Base-by-base conservation (phyloP, 1,140 invertebrate genomes). In the Harpegnathos saltator region DNA sequence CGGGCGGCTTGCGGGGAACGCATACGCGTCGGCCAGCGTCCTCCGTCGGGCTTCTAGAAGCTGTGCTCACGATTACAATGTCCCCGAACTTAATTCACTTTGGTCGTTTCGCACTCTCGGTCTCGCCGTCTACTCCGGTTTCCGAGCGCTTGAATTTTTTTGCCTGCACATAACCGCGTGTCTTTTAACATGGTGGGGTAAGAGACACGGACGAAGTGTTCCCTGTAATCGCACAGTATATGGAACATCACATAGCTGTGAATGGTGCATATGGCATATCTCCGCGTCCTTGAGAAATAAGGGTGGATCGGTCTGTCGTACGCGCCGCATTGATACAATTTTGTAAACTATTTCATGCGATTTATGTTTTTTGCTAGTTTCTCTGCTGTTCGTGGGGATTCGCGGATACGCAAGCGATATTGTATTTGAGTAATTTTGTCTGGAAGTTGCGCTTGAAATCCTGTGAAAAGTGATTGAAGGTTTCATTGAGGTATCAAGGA, bases 51-150 rank as follows among this genome's bases (percentile, higher is more conserved):
- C n/a, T 24, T 9, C 14, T 4, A 33, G 24, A 77, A 33, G 19
- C 63, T 65, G 59, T 65, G 33, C 38, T 22, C 24, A 44, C 48
- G 74, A 65, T 65, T 33, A 12, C 72, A 44, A 17, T 17, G 71
- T 74, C 59, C 24, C 26, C 9, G 65, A 29, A 15, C 58, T 58
- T 17, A 26, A 59, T 15, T 59, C 19, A 4, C 17, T 24, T 29
- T 17, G 33, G n/a, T 65, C 29, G 19, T 24, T 14, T 14, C 19
- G 14, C 24, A 26, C 17, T 58, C 17, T 4, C 58, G 12, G 19
- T 29, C 58, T 1, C n/a, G 19, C 54, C 7, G 0, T 19, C 2
- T 22, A n/a, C 54, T 9, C 54, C 33, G 11, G 38, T 44, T 48
- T 44, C 22, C 59, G 22, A 17, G n/a, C 26, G 19, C 14, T 24